Conservation (phyloP, 2,888 invertebrate species). For the Microctonus brassicae region DNA sequence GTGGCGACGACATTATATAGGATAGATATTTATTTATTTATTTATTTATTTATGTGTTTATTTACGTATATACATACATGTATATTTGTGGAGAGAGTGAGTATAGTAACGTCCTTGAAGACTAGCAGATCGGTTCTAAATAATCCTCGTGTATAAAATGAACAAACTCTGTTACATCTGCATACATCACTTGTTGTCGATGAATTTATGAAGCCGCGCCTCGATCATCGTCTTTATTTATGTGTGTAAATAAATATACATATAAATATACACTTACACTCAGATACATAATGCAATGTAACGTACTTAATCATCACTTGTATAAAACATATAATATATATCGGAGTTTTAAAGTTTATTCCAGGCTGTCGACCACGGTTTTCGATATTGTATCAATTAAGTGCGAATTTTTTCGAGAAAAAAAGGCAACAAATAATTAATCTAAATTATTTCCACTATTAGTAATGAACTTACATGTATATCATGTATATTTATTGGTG, state of each 20-base stretch:
- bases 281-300: background rate
- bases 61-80: background rate
- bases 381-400: background rate
- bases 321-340: background rate
- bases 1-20: conserved; percentile 13
- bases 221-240: conserved; percentile 1
- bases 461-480: background rate
- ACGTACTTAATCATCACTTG: background rate
- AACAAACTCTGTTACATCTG: too few species aligned
- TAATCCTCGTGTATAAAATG: conserved; percentile 45
- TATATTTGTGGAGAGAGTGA: conserved; percentile 49
- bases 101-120: conserved; percentile 54
- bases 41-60: too few species aligned
- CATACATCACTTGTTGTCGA: too few species aligned
- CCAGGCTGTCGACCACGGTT: background rate
- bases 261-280: too few species aligned
- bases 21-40: too few species aligned
- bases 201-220: conserved; percentile 45
- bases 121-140: conserved; percentile 51
- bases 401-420: background rate
- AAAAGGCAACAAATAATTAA: background rate
- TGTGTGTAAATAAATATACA: too few species aligned
- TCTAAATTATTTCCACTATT: background rate
- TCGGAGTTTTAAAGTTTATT: background rate
- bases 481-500: background rate